Percentiles rank a stretch among this genome's conserved stretches.
Evolutionary conservation across 2,113 vertebrate genomes (phyloP).

Genomic region (Pterocles gutturalis): DNA sequence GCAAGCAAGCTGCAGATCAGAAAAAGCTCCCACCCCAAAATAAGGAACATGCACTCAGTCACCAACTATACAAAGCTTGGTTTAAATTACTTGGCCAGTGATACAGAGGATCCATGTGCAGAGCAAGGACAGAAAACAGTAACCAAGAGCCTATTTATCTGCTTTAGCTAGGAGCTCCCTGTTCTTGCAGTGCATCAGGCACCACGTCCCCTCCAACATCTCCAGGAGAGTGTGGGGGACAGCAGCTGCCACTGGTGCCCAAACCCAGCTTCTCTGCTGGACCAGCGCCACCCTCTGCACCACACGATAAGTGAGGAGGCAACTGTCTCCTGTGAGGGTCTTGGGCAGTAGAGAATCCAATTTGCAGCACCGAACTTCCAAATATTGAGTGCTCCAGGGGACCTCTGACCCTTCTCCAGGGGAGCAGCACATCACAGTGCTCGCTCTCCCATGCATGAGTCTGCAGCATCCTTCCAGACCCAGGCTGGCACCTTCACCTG

Average conservation of each 20-base stretch:
- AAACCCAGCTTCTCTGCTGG: neutral
- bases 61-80: neutral
- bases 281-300: neutral
- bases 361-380: neutral
- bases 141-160: neutral
- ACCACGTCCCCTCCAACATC: fast-evolving
- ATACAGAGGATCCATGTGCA: neutral
- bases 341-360: neutral
- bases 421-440: neutral
- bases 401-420: neutral
- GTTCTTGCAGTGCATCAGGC: neutral
- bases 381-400: neutral
- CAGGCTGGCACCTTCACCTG: neutral
- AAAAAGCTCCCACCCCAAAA: neutral
- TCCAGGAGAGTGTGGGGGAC: neutral
- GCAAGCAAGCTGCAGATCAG: neutral
- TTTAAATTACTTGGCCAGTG: neutral
- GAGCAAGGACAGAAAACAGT: neutral
- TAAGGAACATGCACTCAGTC: neutral
- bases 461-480: neutral
- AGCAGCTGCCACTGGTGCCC: neutral
- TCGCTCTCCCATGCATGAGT: fast-evolving
- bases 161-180: neutral
- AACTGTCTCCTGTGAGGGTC: neutral
- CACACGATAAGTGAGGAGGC: fast-evolving